phyloP scores from a whole-genome alignment of 1,140 invertebrate species.

The Aradophagus sp. region DNA sequence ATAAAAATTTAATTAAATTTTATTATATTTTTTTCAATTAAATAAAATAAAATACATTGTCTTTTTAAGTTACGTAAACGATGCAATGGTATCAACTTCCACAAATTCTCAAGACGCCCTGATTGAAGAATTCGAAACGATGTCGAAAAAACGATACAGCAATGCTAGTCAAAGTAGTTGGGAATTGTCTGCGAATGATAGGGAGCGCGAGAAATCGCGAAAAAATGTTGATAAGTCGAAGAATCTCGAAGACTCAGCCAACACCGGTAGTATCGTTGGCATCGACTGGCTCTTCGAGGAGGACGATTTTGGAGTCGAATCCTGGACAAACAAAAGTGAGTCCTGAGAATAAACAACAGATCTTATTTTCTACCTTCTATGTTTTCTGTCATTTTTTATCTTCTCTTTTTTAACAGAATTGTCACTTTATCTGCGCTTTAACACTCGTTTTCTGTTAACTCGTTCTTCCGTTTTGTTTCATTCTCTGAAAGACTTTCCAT shows the following conservation, averaged over 20 bases:
- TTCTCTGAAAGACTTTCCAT: constrained; percentile 9
- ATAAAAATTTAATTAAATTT: no score
- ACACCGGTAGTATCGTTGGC: constrained; percentile 70
- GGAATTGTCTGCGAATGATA: constrained; percentile 68
- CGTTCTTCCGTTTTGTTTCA: constrained; percentile 17
- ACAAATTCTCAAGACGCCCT: constrained; percentile 71
- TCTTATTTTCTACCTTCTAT: no score
- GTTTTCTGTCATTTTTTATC: constrained; percentile 1
- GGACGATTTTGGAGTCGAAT: constrained; percentile 66
- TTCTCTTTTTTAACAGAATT: constrained; percentile 6
- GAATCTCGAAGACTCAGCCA: constrained; percentile 66
- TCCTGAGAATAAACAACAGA: constrained; percentile 5
- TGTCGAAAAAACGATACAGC: constrained; percentile 66
- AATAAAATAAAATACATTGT: not conserved
- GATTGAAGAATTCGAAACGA: constrained; percentile 65
- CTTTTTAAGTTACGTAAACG: constrained; percentile 65
- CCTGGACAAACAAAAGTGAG: constrained; percentile 74
- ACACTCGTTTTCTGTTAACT: constrained; percentile 28
- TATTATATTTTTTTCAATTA: no score
- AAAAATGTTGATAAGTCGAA: constrained; percentile 59
- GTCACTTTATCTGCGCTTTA: constrained; percentile 25
- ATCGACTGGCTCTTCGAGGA: constrained; percentile 77
- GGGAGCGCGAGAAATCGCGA: constrained; percentile 58
- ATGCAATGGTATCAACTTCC: constrained; percentile 66
- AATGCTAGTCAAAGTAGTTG: constrained; percentile 71